Evolutionary conservation across 35 echinoderm and acorn worm species (phyloP).

Genomic region (Patiria miniata): DNA sequence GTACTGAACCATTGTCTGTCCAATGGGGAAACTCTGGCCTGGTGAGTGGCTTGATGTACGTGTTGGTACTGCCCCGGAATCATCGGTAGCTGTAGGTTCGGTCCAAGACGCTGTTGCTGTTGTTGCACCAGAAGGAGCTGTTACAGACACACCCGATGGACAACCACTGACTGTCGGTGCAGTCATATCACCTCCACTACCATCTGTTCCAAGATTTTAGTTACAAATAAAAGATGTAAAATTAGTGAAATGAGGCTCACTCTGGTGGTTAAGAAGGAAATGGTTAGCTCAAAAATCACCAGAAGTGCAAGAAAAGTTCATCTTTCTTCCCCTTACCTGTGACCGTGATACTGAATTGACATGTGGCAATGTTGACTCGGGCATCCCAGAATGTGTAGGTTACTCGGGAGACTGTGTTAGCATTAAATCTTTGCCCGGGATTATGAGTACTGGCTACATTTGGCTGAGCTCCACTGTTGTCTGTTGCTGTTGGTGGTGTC

Average conservation of each 20-base stretch:
- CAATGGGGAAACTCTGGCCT: slow-evolving; percentile 46
- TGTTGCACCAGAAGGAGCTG: background rate
- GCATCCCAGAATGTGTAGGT: slow-evolving; percentile 43
- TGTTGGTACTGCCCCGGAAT: slow-evolving; percentile 26
- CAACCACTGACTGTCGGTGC: slow-evolving; percentile 49
- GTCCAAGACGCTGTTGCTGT: slow-evolving; percentile 37
- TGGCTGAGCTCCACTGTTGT: slow-evolving; percentile 1
- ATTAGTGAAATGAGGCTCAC: background rate
- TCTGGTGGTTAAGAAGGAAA: too few species aligned
- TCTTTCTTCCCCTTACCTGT: too few species aligned
- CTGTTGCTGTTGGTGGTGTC: slow-evolving; percentile 17
- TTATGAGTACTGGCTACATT: background rate
- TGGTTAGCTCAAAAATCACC: too few species aligned
- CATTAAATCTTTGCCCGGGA: too few species aligned
- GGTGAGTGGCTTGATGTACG: slow-evolving; percentile 11
- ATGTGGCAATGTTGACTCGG: slow-evolving; percentile 21
- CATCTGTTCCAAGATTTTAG: background rate
- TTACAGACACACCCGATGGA: background rate
- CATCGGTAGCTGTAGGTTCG: slow-evolving; percentile 72
- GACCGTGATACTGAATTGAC: slow-evolving; percentile 33
- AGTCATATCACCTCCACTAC: background rate
- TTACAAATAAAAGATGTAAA: background rate
- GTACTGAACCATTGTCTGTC: slow-evolving; percentile 66
- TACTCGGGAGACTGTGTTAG: background rate
- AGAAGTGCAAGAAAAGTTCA: too few species aligned